Percentiles rank a stretch among this genome's conserved stretches.
phyloP scores from a whole-genome alignment of 2,797 vertebrate species.

The Adelosebastes latens region DNA sequence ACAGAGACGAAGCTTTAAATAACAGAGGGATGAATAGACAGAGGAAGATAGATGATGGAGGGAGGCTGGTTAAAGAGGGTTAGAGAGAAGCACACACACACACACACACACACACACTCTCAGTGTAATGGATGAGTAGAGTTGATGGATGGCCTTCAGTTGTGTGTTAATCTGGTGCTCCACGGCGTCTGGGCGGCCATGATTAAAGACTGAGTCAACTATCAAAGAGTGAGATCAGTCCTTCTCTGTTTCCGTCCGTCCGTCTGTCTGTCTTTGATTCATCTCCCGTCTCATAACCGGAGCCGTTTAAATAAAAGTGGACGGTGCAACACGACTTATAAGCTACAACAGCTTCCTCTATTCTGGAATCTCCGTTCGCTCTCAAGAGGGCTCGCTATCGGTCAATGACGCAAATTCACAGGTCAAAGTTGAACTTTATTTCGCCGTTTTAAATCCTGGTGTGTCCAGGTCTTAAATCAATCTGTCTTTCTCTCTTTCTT shows the following conservation, averaged over 20 bases:
- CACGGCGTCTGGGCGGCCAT: conserved; percentile 26
- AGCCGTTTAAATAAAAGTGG: too few species aligned
- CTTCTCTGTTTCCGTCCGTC: neutral
- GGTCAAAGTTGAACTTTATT: too few species aligned
- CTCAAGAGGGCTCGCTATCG: too few species aligned
- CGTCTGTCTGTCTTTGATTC: too few species aligned
- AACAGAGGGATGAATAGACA: conserved; percentile 35
- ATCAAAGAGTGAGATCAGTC: conserved; percentile 11
- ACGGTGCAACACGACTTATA: too few species aligned
- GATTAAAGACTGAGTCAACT: conserved; percentile 47
- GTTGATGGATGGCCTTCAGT: conserved; percentile 63
- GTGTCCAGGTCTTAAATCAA: too few species aligned
- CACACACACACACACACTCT: conserved; percentile 27
- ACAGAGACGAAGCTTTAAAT: conserved; percentile 52
- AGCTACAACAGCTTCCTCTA: too few species aligned
- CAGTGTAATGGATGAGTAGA: conserved; percentile 49
- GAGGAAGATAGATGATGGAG: conserved; percentile 44
- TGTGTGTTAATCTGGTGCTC: conserved; percentile 52
- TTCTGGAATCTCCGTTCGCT: too few species aligned
- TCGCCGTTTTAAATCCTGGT: too few species aligned
- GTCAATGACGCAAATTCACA: too few species aligned
- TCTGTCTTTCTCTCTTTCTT: too few species aligned
- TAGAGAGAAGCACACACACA: neutral
- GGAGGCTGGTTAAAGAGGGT: conserved; percentile 11
- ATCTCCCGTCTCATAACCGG: too few species aligned